Conservation (phyloP, 2,888 invertebrate species). For the Nemotelus nigrinus region DNA sequence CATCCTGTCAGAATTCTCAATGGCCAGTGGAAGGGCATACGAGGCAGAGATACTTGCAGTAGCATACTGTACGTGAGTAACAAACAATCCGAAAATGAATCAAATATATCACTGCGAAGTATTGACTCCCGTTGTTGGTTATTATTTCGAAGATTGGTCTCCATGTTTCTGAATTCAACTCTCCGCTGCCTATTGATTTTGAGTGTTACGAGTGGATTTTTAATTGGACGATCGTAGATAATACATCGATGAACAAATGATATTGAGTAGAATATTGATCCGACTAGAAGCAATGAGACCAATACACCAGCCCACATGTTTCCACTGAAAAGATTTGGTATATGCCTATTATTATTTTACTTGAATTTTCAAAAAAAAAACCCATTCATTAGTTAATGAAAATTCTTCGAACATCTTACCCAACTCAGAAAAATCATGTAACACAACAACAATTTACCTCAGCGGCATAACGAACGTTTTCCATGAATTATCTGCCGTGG, state of each 20-base stretch:
- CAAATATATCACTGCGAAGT: constrained; percentile 73
- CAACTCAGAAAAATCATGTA: too few species aligned
- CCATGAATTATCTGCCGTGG: constrained; percentile 84
- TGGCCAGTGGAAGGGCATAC: constrained; percentile 82
- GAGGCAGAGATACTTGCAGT: constrained; percentile 80
- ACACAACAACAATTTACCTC: constrained; percentile 65
- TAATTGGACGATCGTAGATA: neutral
- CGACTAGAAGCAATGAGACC: constrained; percentile 73
- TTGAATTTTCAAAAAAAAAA: too few species aligned
- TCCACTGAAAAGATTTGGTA: constrained; percentile 65
- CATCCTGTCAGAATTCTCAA: constrained; percentile 83
- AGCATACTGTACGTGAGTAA: constrained; percentile 85
- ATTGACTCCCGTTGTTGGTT: neutral
- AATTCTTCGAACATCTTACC: too few species aligned
- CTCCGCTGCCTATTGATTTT: neutral
- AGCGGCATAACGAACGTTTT: constrained; percentile 83
- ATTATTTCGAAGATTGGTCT: neutral
- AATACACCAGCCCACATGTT: constrained; percentile 81
- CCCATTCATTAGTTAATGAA: too few species aligned
- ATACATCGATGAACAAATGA: constrained; percentile 63
- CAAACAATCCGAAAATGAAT: constrained; percentile 77
- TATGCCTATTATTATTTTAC: neutral
- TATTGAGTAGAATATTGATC: constrained; percentile 73
- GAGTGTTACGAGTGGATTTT: neutral
- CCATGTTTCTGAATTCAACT: neutral